Base-by-base conservation (phyloP, 2,113 vertebrate genomes). In the Notiomystis cincta region DNA sequence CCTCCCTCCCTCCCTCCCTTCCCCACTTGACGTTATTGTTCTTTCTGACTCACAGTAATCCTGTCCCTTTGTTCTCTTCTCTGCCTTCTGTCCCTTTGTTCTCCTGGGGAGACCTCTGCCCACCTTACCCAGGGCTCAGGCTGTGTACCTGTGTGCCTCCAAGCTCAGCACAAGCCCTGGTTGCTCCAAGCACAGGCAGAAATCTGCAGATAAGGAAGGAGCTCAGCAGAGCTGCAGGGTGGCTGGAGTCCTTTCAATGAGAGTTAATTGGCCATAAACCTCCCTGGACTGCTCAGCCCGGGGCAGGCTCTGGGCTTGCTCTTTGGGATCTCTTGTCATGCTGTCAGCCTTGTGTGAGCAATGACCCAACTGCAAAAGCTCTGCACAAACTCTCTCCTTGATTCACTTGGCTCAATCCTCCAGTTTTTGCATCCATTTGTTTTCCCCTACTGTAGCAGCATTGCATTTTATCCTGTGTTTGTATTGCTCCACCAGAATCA, bases 191-290 rank as follows among this genome's bases (percentile, higher is more conserved):
- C 6, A 17, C 21, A 19, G 44, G 20, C 31, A 56, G 69, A 60
- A 6, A 58, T 16, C 9, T 60, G 61, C 28, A 73, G 53, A 22
- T 17, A 16, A 62, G 24, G 50, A 35, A 69, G 28, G 33, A 76
- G 31, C 9, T n/a, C 25, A 90, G 40, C 54, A 90, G n/a, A 56
- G 78, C 83, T 64, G 20, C 44, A 87, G 69, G 65, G 57, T 61
- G 77, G 37, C 48, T 87, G 51, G n/a, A 65, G 27, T 64, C 37
- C 6, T 67, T 79, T 37, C 31, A 53, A 31, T 19, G 48, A 12
- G 60, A 72, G 71, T 84, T 93, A 79, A 92, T 92, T 73, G 95
- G 58, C 82, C 50, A 76, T 50, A 69, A 96, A 69, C n/a, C 53
- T 79, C 61, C 31, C 22, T 50, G 69, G 37, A 20, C 44, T 71